Conservation (phyloP, 2,797 vertebrate genomes). For the Molothrus aeneus region DNA sequence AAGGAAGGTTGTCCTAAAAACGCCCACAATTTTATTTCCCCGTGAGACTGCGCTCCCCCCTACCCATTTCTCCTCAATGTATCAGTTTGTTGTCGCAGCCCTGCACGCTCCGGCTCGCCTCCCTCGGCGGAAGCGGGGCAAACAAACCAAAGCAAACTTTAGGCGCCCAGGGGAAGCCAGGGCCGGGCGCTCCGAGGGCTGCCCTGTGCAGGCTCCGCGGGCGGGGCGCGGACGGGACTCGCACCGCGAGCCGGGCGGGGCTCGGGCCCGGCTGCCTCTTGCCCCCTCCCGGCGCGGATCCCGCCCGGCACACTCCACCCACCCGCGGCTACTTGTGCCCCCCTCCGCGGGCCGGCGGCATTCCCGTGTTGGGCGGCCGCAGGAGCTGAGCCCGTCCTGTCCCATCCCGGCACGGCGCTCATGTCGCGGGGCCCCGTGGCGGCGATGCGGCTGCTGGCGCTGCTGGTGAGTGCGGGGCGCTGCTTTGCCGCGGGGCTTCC, state of each 20-base stretch:
- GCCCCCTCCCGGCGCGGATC: background rate
- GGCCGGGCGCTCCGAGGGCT: fast-evolving
- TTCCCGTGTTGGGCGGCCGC: background rate
- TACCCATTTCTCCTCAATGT: background rate
- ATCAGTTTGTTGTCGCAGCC: background rate
- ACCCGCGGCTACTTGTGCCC: background rate
- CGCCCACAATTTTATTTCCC: background rate
- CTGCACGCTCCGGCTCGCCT: background rate
- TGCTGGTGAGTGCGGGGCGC: conserved; percentile 14
- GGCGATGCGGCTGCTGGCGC: background rate
- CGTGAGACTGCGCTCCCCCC: fast-evolving
- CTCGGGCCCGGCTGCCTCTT: background rate
- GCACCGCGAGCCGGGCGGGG: background rate
- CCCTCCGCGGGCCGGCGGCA: background rate
- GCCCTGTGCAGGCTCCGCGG: background rate
- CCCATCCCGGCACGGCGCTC: background rate
- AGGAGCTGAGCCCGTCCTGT: background rate
- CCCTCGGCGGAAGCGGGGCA: fast-evolving
- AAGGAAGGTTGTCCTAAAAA: background rate
- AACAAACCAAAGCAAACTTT: fast-evolving
- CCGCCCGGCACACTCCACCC: conserved; percentile 3
- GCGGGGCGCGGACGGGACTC: background rate
- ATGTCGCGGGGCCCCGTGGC: background rate
- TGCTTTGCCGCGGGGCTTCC: background rate
- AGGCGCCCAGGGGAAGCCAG: fast-evolving